Evolutionary conservation across 64 coral and sea anemone genomes (phyloP), one percentile per base, ranked within the genome.

Genomic region (Porites australiensis): DNA sequence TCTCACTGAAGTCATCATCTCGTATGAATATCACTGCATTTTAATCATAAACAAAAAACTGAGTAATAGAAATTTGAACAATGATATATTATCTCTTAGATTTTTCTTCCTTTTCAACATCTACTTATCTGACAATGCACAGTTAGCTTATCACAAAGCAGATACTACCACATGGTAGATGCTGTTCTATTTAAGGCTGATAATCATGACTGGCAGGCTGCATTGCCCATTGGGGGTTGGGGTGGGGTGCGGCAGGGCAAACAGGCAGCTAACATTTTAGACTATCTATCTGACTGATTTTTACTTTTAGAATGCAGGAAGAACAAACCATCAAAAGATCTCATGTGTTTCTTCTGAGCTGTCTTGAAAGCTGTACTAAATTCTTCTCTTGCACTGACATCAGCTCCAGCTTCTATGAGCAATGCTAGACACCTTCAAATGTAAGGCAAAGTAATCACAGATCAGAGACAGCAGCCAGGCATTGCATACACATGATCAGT

Each of bases 1-100:
- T 90, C 45, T 94, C 87, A 92, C 94, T 94, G 64, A 98, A 98
- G 23, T 93, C 83, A 77, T 93, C 93, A 72, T 98, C 97, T 46
- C 97, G 92, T 52, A 88, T 78, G 61, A 98, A 90, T 61, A 98
- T 91, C 77, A 98, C 97, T 98, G 20, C 27, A 21, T 57, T 57
- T 7, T 9, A 57, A 9, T 57, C 54, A 57, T 9, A 57, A 7
- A 60, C 66, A 73, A 78, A 48, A 71, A 82, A 21, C 44, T 14
- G 18, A 64, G 62, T 64, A 13, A 13, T 37, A 59, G 12, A 7
- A 48, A 83, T 73, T 14, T 70, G 7, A 37, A 62, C 78, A 37
- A 21, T 48, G 13, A 77, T 0, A 12, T 12, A 9, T 7, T 57
- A 4, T 57, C 54, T 12, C 54, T 57, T 57, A 57, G 4, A 57